These are phyloP conservation scores for Callithrix jacchus DNA, from an alignment of 2,113 vertebrate species.

Conservation along the genomic window DNA sequence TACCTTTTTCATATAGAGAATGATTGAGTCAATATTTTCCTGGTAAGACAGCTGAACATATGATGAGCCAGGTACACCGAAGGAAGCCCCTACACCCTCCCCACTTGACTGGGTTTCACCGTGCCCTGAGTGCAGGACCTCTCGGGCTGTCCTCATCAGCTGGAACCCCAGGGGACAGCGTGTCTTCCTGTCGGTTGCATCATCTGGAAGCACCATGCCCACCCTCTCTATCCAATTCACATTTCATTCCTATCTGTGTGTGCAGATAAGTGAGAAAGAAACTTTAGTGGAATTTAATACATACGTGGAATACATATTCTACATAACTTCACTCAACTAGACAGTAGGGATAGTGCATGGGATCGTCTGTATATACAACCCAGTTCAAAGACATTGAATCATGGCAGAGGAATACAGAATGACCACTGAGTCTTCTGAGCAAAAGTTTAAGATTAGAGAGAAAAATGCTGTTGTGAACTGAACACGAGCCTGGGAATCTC, in stretches of 20 bases:
- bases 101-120: accelerated
- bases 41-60: background rate
- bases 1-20: background rate
- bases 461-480: no score
- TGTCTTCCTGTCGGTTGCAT: background rate
- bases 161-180: background rate
- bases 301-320: background rate
- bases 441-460: background rate
- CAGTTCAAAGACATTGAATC: background rate
- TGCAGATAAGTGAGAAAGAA: no score
- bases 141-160: background rate
- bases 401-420: background rate
- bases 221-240: no score
- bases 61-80: background rate
- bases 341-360: background rate
- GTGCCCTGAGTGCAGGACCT: background rate
- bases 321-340: background rate
- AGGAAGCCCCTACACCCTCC: background rate
- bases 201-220: background rate
- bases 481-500: no score
- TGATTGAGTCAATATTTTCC: background rate
- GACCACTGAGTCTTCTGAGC: background rate
- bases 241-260: background rate
- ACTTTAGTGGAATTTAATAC: background rate
- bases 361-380: background rate